These are phyloP conservation scores for Enteromius anoplus DNA, from an alignment of 2,797 vertebrate species.

Conservation along the genomic window DNA sequence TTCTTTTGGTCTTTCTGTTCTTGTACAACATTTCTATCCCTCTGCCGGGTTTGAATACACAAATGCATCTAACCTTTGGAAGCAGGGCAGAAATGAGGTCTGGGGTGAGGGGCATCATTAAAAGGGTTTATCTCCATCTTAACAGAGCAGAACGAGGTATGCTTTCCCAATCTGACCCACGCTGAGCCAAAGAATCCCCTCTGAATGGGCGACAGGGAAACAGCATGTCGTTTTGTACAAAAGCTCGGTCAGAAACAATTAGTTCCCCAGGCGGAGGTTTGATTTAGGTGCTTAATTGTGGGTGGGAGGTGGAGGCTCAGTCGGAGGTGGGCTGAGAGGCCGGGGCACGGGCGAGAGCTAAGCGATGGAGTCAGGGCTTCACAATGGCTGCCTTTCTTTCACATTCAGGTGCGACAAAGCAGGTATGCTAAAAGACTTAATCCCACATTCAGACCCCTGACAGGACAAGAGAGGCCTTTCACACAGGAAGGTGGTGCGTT, in stretches of 20 bases:
- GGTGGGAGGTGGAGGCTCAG: slow-evolving; percentile 25
- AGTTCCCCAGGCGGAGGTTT: slow-evolving; percentile 69
- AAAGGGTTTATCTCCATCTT: slow-evolving; percentile 72
- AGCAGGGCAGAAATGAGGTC: slow-evolving; percentile 74
- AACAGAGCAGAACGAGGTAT: slow-evolving; percentile 66
- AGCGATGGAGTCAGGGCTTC: slow-evolving; percentile 50
- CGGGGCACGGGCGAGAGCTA: slow-evolving; percentile 60
- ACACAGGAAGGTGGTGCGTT: slow-evolving; percentile 72
- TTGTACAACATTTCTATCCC: slow-evolving; percentile 62
- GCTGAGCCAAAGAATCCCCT: slow-evolving; percentile 62
- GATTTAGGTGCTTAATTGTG: slow-evolving; percentile 72
- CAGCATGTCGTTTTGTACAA: slow-evolving; percentile 70
- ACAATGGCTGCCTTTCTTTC: slow-evolving; percentile 78
- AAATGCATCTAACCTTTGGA: slow-evolving; percentile 73
- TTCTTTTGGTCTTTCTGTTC: slow-evolving; percentile 57
- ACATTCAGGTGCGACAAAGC: slow-evolving; percentile 75
- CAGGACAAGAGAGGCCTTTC: slow-evolving; percentile 75
- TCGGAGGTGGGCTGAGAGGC: slow-evolving; percentile 64
- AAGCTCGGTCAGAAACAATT: slow-evolving; percentile 76
- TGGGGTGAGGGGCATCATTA: slow-evolving; percentile 61
- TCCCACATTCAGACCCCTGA: slow-evolving; percentile 73
- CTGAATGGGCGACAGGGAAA: slow-evolving; percentile 68
- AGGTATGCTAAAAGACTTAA: slow-evolving; percentile 76
- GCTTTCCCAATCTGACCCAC: slow-evolving; percentile 71
- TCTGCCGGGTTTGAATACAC: slow-evolving; percentile 71